phyloP scores from a whole-genome alignment of 2,888 invertebrate genomes.

The Masnerella sp. region DNA sequence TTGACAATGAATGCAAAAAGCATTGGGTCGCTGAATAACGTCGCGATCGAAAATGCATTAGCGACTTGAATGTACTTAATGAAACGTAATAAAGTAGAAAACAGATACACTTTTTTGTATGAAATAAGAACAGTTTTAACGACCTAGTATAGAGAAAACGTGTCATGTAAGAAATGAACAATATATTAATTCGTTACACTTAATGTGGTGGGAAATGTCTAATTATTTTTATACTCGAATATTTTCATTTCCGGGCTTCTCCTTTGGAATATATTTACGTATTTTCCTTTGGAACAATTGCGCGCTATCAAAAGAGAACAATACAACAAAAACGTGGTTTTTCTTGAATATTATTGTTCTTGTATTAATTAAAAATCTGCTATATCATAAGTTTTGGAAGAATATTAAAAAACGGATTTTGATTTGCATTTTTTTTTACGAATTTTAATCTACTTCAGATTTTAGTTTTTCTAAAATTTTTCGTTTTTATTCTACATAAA shows the following conservation, averaged over 20 bases:
- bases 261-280: not conserved
- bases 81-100: slow-evolving; percentile 39
- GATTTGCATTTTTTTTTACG: too few relatives aligned
- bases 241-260: not conserved
- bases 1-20: slow-evolving; percentile 49
- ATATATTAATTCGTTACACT: slow-evolving; percentile 20
- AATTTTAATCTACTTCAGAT: too few relatives aligned
- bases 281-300: slow-evolving; percentile 4
- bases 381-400: not conserved
- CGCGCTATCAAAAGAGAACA: slow-evolving; percentile 6
- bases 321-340: not conserved
- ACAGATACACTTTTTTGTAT: slow-evolving; percentile 28
- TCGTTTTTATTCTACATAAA: too few relatives aligned
- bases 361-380: slow-evolving; percentile 24
- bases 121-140: slow-evolving; percentile 31
- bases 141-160: not conserved
- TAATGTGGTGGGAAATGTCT: not conserved
- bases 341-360: slow-evolving; percentile 7
- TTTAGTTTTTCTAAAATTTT: too few relatives aligned
- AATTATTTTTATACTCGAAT: slow-evolving; percentile 18
- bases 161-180: not conserved
- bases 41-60: slow-evolving; percentile 55
- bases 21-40: slow-evolving; percentile 40
- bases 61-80: slow-evolving; percentile 33
- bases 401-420: not conserved